phyloP scores from a whole-genome alignment of 2,888 invertebrate species.

The Calameuta pallipes region DNA sequence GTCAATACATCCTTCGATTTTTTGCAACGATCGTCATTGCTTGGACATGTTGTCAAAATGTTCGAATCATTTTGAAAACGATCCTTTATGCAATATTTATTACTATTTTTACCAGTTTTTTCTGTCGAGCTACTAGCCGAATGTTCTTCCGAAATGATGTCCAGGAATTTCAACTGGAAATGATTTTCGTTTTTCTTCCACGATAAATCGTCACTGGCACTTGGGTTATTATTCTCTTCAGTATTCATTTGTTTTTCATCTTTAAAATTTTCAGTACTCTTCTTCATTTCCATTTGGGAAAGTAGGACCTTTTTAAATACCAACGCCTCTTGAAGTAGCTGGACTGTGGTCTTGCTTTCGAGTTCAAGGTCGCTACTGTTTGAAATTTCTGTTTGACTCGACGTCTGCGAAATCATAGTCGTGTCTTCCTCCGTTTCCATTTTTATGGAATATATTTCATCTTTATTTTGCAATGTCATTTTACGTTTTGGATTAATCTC shows the following conservation, averaged over 20 bases:
- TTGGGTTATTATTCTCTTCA: not conserved
- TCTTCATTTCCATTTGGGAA: conserved; percentile 34
- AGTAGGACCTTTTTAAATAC: conserved; percentile 40
- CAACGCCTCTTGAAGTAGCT: conserved; percentile 44
- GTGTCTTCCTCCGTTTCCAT: conserved; percentile 32
- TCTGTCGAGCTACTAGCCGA: conserved; percentile 43
- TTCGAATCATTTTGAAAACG: not conserved
- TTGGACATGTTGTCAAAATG: not conserved
- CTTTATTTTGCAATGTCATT: not conserved
- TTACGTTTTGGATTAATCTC: not conserved
- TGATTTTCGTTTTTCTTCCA: conserved; percentile 23
- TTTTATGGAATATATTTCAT: not conserved
- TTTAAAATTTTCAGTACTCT: not conserved
- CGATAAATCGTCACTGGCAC: conserved; percentile 3
- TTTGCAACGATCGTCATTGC: not conserved
- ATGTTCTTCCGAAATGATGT: conserved; percentile 54
- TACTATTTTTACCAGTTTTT: conserved; percentile 20
- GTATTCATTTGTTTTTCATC: not conserved
- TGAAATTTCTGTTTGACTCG: conserved; percentile 35
- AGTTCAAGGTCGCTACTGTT: conserved; percentile 39
- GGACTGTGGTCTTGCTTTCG: conserved; percentile 35
- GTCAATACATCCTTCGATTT: not conserved
- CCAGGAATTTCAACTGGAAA: conserved; percentile 42
- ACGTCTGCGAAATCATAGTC: conserved; percentile 21
- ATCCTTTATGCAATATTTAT: not conserved